These are phyloP conservation scores for Athetis lepigone DNA, from an alignment of 2,888 invertebrate genomes.

Conservation along the genomic window DNA sequence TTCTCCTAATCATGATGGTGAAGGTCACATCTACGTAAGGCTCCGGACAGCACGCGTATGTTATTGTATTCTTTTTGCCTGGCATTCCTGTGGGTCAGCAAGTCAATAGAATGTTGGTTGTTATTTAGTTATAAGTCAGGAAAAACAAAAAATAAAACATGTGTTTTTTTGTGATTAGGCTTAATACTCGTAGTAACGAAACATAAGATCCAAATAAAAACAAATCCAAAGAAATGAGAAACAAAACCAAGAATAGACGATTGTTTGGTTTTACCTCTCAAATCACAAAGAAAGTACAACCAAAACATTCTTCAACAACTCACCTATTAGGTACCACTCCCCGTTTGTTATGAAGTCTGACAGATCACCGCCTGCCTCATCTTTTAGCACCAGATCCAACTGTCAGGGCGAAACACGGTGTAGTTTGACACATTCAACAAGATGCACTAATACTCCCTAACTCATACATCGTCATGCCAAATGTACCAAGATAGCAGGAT, in stretches of 20 bases:
- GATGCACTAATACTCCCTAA: constrained; percentile 55
- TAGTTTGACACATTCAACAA: constrained; percentile 68
- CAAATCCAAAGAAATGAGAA: neutral
- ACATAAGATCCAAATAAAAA: neutral
- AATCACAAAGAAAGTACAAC: neutral
- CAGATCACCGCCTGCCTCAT: constrained; percentile 97
- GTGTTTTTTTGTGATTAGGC: too few species aligned
- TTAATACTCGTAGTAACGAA: neutral
- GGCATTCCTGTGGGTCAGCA: constrained; percentile 94
- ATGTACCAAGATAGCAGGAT: constrained; percentile 43
- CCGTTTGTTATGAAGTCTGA: constrained; percentile 99
- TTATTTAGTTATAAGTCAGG: neutral
- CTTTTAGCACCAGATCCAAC: constrained; percentile 99
- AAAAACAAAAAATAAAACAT: neutral
- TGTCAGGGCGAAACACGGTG: constrained; percentile 84
- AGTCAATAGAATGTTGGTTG: neutral
- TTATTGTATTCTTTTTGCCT: constrained; percentile 96
- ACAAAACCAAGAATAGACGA: neutral
- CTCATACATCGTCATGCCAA: constrained; percentile 55
- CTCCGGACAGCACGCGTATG: constrained; percentile 98
- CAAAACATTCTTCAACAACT: constrained; percentile 74
- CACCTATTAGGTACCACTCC: constrained; percentile 99
- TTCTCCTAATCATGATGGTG: constrained; percentile 98
- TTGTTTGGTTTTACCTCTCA: neutral
- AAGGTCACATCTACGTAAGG: constrained; percentile 99